Evolutionary conservation across 2,888 invertebrate genomes (phyloP), one percentile per base, ranked within the genome.

Genomic region (Scaptomyza flava): DNA sequence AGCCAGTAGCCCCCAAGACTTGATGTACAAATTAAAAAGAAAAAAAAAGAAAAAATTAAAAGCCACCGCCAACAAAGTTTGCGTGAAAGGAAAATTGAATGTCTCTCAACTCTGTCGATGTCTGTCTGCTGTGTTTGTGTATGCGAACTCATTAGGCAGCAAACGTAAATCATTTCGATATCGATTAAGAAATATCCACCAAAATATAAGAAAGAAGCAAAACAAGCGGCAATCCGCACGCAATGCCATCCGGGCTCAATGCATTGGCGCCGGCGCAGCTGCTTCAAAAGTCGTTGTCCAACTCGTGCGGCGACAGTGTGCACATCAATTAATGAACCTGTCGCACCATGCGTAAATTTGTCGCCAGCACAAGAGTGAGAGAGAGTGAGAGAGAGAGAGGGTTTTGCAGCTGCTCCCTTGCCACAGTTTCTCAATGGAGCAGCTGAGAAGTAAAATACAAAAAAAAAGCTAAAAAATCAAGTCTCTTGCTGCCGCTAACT

Each of bases 301-400:
- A 67, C 72, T 72, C 77, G 72, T 83, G 79, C 64, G 62, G 75
- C 77, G 79, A 73, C 79, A 73, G 71, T 81, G 90, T 88, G 87
- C 80, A 89, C 89, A 87, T 90, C 89, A 90, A 90, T 90, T 90
- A 89, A 90, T 89, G 89, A 89, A 90, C 85, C 90, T 90, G 89
- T 90, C 90, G 86, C 72, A 72, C 59, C 72, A 70, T 71, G 89
- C 90, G 90, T 82, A 87, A 90, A 90, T 90, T 90, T 89, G 85
- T 90, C 89, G 89, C 89, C 89, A 87, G n/a, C 45, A 17, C 17
- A 17, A 17, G 17, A 12, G 23, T 4, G 2, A 23, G 23, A 4
- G 23, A 23, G 17, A 17, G 17, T 1, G 17, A 23, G 9, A 17
- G 9, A 20, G n/a, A 30, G 42, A 56, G 36, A 14, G 38, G 27